Percentiles rank a stretch among this genome's conserved stretches.
Conservation (phyloP, 2,797 vertebrate genomes). For the Oreonectes daqikongensis region DNA sequence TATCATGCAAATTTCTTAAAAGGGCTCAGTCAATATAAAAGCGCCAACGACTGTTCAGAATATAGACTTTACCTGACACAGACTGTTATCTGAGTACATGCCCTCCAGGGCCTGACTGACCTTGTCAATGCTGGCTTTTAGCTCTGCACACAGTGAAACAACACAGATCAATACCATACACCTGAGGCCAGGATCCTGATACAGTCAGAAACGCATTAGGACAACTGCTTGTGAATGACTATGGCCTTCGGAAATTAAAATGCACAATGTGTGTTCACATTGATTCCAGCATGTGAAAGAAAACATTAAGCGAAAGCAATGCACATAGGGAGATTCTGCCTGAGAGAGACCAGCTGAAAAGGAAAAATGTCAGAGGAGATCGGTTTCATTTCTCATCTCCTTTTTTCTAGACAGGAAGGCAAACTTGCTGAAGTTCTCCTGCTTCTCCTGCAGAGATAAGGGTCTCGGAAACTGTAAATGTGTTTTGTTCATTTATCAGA, state of each 20-base stretch:
- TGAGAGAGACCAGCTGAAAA: neutral
- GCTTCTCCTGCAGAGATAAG: neutral
- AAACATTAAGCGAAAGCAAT: neutral
- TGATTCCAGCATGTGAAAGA: neutral
- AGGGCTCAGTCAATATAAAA: conserved; percentile 42
- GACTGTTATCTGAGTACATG: conserved; percentile 88
- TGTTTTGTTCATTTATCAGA: neutral
- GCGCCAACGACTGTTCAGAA: conserved; percentile 53
- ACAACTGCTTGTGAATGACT: conserved; percentile 57
- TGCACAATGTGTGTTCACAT: conserved; percentile 31
- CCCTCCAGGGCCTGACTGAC: conserved; percentile 81
- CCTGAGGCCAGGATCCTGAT: conserved; percentile 48
- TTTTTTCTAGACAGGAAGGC: neutral
- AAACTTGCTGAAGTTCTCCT: neutral
- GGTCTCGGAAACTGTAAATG: too few relatives aligned
- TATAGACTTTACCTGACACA: conserved; percentile 84
- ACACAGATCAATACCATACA: conserved; percentile 56
- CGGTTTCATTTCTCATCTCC: neutral
- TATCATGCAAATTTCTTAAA: conserved; percentile 32
- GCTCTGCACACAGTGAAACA: conserved; percentile 74
- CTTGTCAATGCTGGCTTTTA: conserved; percentile 85
- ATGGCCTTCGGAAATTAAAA: conserved; percentile 52
- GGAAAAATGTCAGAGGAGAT: neutral
- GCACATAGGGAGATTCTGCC: neutral
- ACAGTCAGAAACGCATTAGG: conserved; percentile 59